Evolutionary conservation across 2,888 invertebrate genomes (phyloP).

Genomic region (Eilema sororculum): DNA sequence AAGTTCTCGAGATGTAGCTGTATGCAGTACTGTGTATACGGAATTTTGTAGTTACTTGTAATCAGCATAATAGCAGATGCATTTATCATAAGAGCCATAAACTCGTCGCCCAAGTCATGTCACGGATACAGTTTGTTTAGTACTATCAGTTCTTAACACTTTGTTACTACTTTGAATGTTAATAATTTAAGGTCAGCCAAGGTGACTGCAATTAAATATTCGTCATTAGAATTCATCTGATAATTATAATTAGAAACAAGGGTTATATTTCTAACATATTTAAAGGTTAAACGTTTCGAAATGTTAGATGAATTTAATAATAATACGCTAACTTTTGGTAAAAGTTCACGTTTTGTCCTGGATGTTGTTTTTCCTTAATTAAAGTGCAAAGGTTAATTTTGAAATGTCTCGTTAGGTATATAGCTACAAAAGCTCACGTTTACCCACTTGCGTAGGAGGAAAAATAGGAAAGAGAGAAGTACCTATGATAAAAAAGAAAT

Average conservation of each 20-base stretch:
- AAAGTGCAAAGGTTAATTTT: no score
- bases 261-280: background rate
- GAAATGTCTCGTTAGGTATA: no score
- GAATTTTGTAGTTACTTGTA: background rate
- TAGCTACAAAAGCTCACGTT: no score
- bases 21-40: no score
- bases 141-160: slow-evolving; percentile 11
- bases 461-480: no score
- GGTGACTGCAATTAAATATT: slow-evolving; percentile 32
- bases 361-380: background rate
- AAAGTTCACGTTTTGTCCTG: background rate
- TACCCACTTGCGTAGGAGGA: no score
- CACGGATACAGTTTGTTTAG: background rate
- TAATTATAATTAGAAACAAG: slow-evolving; percentile 15
- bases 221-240: slow-evolving; percentile 8
- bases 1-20: no score
- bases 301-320: background rate
- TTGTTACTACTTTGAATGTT: slow-evolving; percentile 35
- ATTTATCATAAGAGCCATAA: background rate
- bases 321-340: background rate
- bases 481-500: no score
- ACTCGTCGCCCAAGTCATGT: background rate
- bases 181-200: slow-evolving; percentile 40
- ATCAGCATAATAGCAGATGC: no score
- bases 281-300: background rate